phyloP scores from a whole-genome alignment of 30 jellyfish, hydroid and myxozoan genomes.

The Hydractinia echinata region DNA sequence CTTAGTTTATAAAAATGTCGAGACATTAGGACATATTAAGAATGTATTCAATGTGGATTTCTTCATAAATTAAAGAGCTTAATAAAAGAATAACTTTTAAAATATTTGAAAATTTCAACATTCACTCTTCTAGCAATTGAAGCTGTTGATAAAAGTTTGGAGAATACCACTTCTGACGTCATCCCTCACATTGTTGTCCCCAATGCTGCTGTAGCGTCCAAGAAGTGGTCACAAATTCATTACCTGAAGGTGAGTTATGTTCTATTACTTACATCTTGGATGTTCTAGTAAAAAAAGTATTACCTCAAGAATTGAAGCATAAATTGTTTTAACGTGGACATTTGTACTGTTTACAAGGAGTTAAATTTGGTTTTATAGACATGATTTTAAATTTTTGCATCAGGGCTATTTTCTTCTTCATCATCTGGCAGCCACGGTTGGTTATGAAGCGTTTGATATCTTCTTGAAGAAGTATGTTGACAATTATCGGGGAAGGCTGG shows the following conservation, averaged over 20 bases:
- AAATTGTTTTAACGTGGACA: neutral
- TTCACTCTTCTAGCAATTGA: slow-evolving; percentile 44
- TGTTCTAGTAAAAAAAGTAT: neutral
- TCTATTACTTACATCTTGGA: neutral
- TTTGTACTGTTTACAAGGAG: too few relatives aligned
- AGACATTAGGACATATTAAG: too few relatives aligned
- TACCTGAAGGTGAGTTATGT: slow-evolving; percentile 49
- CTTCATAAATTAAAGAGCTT: too few relatives aligned
- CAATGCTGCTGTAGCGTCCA: slow-evolving; percentile 52
- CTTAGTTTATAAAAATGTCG: too few relatives aligned
- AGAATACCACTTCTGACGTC: slow-evolving; percentile 26
- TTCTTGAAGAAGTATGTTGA: slow-evolving; percentile 45
- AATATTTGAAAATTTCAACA: too few relatives aligned
- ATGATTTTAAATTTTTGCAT: neutral
- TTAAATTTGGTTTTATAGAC: neutral
- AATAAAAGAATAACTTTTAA: too few relatives aligned
- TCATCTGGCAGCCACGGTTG: slow-evolving; percentile 45
- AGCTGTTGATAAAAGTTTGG: slow-evolving; percentile 45
- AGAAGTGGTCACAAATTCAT: slow-evolving; percentile 72
- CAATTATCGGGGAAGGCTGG: slow-evolving; percentile 51
- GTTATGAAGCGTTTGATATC: slow-evolving; percentile 41
- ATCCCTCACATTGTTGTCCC: slow-evolving; percentile 35
- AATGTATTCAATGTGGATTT: too few relatives aligned
- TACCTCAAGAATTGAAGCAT: neutral
- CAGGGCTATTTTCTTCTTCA: slow-evolving; percentile 58